These are phyloP conservation scores for Chaetodon trifasciatus DNA, from an alignment of 2,797 vertebrate genomes.

Conservation along the genomic window DNA sequence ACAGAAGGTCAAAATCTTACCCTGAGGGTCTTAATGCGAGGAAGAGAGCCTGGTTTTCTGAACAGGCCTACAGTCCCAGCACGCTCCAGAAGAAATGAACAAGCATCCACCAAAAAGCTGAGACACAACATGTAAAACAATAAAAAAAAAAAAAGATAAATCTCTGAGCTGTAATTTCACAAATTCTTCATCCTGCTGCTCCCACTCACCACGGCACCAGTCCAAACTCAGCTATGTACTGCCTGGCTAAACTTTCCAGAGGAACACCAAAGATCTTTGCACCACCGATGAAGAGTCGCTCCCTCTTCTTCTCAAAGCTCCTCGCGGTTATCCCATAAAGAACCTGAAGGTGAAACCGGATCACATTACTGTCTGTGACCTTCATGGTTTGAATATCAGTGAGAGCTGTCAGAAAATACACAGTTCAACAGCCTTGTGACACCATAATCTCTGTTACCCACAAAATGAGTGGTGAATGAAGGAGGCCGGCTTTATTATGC, in stretches of 20 bases:
- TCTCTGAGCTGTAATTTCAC: neutral
- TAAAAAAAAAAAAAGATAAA: neutral
- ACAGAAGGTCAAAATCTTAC: conserved; percentile 66
- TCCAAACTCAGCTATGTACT: conserved; percentile 88
- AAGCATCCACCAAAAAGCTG: conserved; percentile 90
- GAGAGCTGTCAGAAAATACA: neutral
- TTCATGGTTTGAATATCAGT: conserved; percentile 54
- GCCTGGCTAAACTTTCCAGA: conserved; percentile 83
- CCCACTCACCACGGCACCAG: conserved; percentile 89
- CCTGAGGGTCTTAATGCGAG: conserved; percentile 89
- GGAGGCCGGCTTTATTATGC: conserved; percentile 34
- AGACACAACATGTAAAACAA: conserved; percentile 36
- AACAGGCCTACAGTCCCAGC: conserved; percentile 90
- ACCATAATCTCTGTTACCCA: neutral
- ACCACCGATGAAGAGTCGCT: conserved; percentile 59
- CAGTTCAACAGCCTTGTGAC: neutral
- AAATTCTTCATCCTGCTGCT: neutral
- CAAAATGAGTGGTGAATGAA: neutral
- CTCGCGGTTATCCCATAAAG: conserved; percentile 87
- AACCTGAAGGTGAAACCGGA: conserved; percentile 85
- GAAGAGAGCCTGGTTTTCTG: conserved; percentile 91
- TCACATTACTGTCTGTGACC: conserved; percentile 62
- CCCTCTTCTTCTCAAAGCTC: conserved; percentile 66
- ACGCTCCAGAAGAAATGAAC: conserved; percentile 87
- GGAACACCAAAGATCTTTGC: conserved; percentile 88